Base-by-base conservation (phyloP, 1,140 invertebrate genomes). In the Trachymyrmex septentrionalis region DNA sequence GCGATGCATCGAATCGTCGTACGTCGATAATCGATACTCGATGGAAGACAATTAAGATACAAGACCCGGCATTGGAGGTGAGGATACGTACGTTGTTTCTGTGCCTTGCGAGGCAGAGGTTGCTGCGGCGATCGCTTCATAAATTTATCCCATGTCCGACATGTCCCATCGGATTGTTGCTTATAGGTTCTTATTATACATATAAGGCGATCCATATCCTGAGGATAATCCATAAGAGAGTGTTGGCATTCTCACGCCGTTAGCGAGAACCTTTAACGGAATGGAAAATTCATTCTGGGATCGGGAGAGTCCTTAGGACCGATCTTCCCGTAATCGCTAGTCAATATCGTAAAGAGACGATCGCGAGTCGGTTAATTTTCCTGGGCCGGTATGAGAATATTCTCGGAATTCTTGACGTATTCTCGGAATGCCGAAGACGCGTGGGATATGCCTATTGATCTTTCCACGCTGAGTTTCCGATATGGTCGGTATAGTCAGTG, bases 371-470 rank as follows among this genome's bases (percentile, higher is more conserved):
- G 66, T 69, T 75, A 84, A 84, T 84, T 84, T 75, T 75, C 80
- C 55, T 21, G 19, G 14, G 34, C 7, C 50, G 71, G 24, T 61
- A 75, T 19, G 80, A 24, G 69, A 63, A 75, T 84, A 63, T 61
- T 27, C 69, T 30, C 55, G 80, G 80, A 84, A 84, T 84, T 84
- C 80, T 84, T 84, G 69, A 44, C 67, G 67, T 75, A 61, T 84
- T 55, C 80, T 84, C 80, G 80, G 80, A 75, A 84, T 75, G 69
- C 38, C 30, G 19, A 73, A 84, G 80, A 84, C 69, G 38, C 69
- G 30, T 34, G 24, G 80, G 55, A 84, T 84, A 84, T 84, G 80
- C 80, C 80, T 84, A 84, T 84, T 84, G 80, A 75, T 84, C 80
- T 84, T 73, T 73, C 80, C 69, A 14, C 80, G 27, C 24, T 82